Evolutionary conservation across 2,797 vertebrate genomes (phyloP), one percentile per base, ranked within the genome.

Genomic region (Tolypeutes matacus): DNA sequence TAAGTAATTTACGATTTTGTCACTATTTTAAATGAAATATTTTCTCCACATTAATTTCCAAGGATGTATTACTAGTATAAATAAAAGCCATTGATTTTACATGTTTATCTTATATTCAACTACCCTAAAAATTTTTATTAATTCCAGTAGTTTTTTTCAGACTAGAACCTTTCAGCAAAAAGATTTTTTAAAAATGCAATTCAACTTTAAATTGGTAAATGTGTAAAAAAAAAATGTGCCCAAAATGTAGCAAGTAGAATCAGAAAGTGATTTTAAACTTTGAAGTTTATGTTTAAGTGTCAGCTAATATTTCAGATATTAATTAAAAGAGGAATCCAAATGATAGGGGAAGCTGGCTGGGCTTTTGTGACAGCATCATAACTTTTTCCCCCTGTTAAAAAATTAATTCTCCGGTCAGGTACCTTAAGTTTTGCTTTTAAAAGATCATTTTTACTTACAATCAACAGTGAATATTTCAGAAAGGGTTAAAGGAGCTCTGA

Each of bases 381-480:
- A 46, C 39, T 70, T 56, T 78, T 56, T 29, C 56, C 29, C 93
- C 4, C 39, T 80, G 23, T 87, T 88, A 49, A 31, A 31, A 76
- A 67, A 91, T 60, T 62, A 62, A 96, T 95, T 96, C 69, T 92
- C 94, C 80, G 95, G 78, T 96, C 86, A 97, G 80, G 78, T 96
- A 53, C 95, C 93, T 96, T 86, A 95, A 95, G 72, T 97, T 98
- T 97, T 97, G 88, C 97, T 97, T 97, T 90, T 97, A 96, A 95
- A 84, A 60, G 62, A 5, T 82, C 23, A 17, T 76, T 98, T 97
- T 98, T 96, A 96, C 82, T 95, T 95, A 64, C 42, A 96, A 46
- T 72, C 84, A 93, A 94, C 89, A 97, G 90, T 72, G 95, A 95
- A 34, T 49, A 27, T 81, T 96, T 97, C 96, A 88, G 89, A 42